Evolutionary conservation across 2,113 vertebrate species (phyloP), one percentile per base, ranked within the genome.

Genomic region (Macrotis lagotis): DNA sequence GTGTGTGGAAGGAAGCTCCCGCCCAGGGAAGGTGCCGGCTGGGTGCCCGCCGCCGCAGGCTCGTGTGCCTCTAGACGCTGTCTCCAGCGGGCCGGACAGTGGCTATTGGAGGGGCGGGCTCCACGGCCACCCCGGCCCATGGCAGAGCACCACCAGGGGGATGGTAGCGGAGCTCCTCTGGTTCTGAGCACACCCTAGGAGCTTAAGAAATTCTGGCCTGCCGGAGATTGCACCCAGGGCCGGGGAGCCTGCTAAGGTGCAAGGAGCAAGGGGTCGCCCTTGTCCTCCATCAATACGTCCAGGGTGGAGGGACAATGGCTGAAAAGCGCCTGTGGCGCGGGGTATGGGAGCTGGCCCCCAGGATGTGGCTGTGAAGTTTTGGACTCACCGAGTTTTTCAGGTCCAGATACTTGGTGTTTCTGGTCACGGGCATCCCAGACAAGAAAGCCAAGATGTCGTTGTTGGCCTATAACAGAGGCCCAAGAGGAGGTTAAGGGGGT

Each of bases 371-470:
- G 48, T 3, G 31, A 51, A 0, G 9, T 16, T 50, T 14, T 26
- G 0, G 48, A 98, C 98, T 99, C 98, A 99, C 99, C 93, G 99
- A 98, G 52, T 99, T 99, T 97, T 99, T 99, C 94, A 99, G 99
- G 98, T 99, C 99, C 98, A 99, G 98, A 96, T 99, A 99, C 98
- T 99, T 99, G 0, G 99, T 99, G 96, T 99, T 99, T 93, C 99
- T 99, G 93, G 99, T 99, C 91, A 99, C 99, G 10, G 99, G 99
- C 98, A 99, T 99, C 94, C 99, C 99, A 25, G 99, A 99, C 91
- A 99, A 98, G 97, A 99, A 99, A 94, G 99, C 99, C 98, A 99
- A 98, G 97, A 99, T 99, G 97, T 99, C 99, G 90, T 99, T 99
- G 99, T 99, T 99, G 55, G 99, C 99, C 99, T 99, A 97, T 2